Base-by-base conservation (phyloP, 2,888 invertebrate species). In the Papilio demoleus region DNA sequence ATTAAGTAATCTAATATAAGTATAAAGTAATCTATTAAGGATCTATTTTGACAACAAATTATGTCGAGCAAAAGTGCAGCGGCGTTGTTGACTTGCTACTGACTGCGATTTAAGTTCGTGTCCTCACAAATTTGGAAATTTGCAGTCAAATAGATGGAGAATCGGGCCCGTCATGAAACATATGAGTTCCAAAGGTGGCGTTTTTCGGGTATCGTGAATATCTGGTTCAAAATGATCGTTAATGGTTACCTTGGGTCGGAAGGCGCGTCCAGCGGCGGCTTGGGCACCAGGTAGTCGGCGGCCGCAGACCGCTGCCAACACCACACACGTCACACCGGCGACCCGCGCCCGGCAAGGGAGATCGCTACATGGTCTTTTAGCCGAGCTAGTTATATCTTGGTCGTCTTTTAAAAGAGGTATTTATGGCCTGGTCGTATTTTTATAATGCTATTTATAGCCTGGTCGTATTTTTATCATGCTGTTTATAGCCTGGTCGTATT, bases 201-300 rank as follows among this genome's bases (percentile, higher is more conserved):
- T n/a, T n/a, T n/a, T n/a, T n/a, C n/a, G n/a, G n/a, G n/a, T n/a
- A n/a, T n/a, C 2, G 11, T 0, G 11, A 40, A 24, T 53, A 45
- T 60, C 53, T 36, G 19, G 42, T 59, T 70, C 45, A 65, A 59
- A 45, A n/a, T 45, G 71, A 68, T 81, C 81, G 82, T 78, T 82
- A 82, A 78, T 76, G 74, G 83, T 89, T 92, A 92, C 92, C 92
- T 92, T 88, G 81, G 81, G 75, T 76, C 82, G 72, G 82, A 75
- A 77, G 84, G 78, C 78, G 84, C 81, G 81, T 88, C 89, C 84
- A 82, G 84, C 77, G 90, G 87, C 75, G 90, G 83, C 86, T 87
- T 86, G 80, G 93, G 93, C 85, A 92, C 93, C 80, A 93, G 87
- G 90, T 93, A 93, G 90, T 93, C 93, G 76, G 88, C 87, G 76